Conservation (phyloP, 2,888 invertebrate genomes). For the Lottia scabra region DNA sequence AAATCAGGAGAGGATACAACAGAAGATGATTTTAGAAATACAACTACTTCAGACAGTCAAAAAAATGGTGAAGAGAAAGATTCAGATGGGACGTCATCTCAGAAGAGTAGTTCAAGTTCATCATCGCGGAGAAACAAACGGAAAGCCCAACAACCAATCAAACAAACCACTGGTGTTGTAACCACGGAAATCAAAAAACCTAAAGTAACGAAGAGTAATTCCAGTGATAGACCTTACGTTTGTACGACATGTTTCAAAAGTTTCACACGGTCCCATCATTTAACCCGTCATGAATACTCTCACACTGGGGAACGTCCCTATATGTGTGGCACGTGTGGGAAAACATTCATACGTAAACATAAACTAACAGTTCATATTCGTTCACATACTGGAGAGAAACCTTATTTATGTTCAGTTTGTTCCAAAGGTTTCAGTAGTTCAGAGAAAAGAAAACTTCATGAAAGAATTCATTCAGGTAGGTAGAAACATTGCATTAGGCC, state of each 20-base stretch:
- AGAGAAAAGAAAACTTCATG: neutral
- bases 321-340: conserved; percentile 1
- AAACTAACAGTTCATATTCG: conserved; percentile 7
- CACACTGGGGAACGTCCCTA: conserved; percentile 2
- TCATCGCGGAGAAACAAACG: neutral
- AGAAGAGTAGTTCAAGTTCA: neutral
- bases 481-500: neutral
- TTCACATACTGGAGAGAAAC: conserved; percentile 5
- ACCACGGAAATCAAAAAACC: neutral
- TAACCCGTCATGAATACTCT: neutral
- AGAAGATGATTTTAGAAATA: too few species aligned
- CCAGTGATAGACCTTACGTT: conserved; percentile 1
- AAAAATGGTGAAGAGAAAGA: neutral
- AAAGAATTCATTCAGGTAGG: neutral
- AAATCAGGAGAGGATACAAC: too few species aligned
- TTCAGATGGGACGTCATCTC: neutral
- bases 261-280: neutral
- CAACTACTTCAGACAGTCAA: too few species aligned
- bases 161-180: neutral
- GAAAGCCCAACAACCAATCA: neutral
- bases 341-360: neutral
- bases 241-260: conserved; percentile 3
- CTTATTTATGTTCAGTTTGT: neutral
- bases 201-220: neutral
- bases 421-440: neutral